Evolutionary conservation across 92 coral and sea anemone genomes (phyloP).

Genomic region (Palythoa heliodiscus): DNA sequence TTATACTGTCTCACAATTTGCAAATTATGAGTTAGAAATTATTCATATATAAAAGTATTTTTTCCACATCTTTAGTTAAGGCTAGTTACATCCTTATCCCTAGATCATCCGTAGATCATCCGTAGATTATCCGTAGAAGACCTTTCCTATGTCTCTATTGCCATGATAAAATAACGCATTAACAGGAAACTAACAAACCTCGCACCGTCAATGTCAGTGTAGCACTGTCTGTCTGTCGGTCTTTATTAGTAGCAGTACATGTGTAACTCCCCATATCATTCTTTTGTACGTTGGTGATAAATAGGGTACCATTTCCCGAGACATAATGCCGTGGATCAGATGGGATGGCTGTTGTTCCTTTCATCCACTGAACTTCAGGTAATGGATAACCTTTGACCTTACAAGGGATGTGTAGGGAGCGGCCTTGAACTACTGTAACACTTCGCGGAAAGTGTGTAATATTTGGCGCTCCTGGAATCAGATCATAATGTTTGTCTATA

Average conservation of each 20-base stretch:
- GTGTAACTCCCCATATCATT: conserved; percentile 68
- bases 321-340: conserved; percentile 65
- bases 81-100: conserved; percentile 3
- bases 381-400: conserved; percentile 86
- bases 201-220: conserved; percentile 37
- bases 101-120: not conserved
- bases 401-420: conserved; percentile 76
- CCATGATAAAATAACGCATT: too few relatives aligned
- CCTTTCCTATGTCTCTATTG: too few relatives aligned
- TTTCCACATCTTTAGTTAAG: too few relatives aligned
- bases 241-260: conserved; percentile 62
- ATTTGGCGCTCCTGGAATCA: conserved; percentile 72
- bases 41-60: too few relatives aligned
- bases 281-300: conserved; percentile 50
- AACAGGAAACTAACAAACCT: conserved; percentile 31
- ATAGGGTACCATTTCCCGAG: conserved; percentile 53
- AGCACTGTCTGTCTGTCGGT: conserved; percentile 50
- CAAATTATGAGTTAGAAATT: too few relatives aligned
- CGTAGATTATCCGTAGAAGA: not conserved
- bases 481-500: too few relatives aligned
- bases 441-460: conserved; percentile 59
- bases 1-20: too few relatives aligned
- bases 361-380: conserved; percentile 77
- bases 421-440: conserved; percentile 74
- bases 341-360: conserved; percentile 53